These are phyloP conservation scores for Scatophagus argus DNA, from an alignment of 2,113 vertebrate species.

Conservation along the genomic window DNA sequence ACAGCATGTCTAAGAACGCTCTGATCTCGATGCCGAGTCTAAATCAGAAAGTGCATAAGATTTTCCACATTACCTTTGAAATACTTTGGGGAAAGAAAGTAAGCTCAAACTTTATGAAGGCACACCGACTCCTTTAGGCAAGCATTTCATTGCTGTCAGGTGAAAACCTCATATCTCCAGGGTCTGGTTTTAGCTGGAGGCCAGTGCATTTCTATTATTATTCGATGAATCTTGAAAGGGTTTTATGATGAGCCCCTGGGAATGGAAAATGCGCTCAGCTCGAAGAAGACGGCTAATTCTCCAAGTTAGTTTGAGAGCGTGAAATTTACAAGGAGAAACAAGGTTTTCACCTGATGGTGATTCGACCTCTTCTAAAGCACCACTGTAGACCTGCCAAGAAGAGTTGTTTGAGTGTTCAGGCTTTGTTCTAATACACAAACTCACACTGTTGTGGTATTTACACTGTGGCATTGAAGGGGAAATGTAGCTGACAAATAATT, in stretches of 20 bases:
- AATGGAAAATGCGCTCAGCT: not conserved
- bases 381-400: not conserved
- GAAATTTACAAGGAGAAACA: not conserved
- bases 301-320: not conserved
- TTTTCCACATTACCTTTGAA: slow-evolving; percentile 43
- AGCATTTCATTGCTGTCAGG: slow-evolving; percentile 9
- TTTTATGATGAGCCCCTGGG: slow-evolving; percentile 1
- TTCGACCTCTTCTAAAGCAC: not conserved
- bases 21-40: slow-evolving; percentile 40
- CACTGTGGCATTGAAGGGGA: not conserved
- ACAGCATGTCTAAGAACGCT: not conserved
- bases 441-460: slow-evolving; percentile 7
- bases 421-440: not conserved
- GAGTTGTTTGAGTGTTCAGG: not conserved
- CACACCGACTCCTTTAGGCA: slow-evolving; percentile 7
- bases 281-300: not conserved
- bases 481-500: not conserved
- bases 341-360: not conserved
- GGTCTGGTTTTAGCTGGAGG: slow-evolving; percentile 22
- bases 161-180: slow-evolving; percentile 13
- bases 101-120: slow-evolving; percentile 27
- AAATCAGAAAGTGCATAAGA: slow-evolving; percentile 33
- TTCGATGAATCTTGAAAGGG: slow-evolving; percentile 11
- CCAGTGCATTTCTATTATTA: not conserved
- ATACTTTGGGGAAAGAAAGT: slow-evolving; percentile 24